A percentile compares a stretch with the other conserved stretches of the same genome.
Evolutionary conservation across 2,797 vertebrate genomes (phyloP).

Genomic region (Malacoraja senta): DNA sequence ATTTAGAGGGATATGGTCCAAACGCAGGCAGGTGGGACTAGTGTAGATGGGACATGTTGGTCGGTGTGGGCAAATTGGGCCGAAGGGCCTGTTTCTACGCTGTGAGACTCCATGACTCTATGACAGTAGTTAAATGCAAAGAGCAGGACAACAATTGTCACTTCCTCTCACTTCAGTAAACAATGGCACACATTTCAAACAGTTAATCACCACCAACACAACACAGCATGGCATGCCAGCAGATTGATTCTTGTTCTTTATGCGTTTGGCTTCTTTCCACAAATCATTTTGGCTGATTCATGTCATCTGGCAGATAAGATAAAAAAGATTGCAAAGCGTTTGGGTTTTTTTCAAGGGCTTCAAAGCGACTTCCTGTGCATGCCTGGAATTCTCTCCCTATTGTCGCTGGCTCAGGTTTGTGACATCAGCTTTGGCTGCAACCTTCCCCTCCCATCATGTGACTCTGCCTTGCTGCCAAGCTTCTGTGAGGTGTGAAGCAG

Average conservation of each 20-base stretch:
- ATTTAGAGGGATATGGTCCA: too few species aligned
- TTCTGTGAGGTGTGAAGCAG: background rate
- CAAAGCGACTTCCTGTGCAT: background rate
- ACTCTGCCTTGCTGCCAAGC: background rate
- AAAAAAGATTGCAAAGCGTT: background rate
- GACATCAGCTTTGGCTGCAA: background rate
- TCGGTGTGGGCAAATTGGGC: too few species aligned
- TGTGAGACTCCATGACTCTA: too few species aligned
- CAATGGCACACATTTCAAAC: background rate
- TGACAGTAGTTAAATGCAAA: background rate
- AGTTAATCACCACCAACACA: slow-evolving; percentile 10
- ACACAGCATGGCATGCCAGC: background rate
- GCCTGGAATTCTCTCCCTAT: background rate
- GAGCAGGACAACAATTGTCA: background rate
- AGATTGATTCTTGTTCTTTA: background rate
- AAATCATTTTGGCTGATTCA: slow-evolving; percentile 4
- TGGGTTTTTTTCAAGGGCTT: background rate
- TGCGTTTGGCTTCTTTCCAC: slow-evolving; percentile 4
- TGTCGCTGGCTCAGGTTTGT: background rate
- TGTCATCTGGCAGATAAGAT: slow-evolving; percentile 11
- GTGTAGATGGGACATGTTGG: too few species aligned
- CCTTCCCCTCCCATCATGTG: background rate
- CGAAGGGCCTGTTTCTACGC: too few species aligned
- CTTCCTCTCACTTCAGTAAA: slow-evolving; percentile 22
- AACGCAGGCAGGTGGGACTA: too few species aligned